Conservation (phyloP, 2,797 vertebrate genomes). For the Dicrostonyx torquatus region DNA sequence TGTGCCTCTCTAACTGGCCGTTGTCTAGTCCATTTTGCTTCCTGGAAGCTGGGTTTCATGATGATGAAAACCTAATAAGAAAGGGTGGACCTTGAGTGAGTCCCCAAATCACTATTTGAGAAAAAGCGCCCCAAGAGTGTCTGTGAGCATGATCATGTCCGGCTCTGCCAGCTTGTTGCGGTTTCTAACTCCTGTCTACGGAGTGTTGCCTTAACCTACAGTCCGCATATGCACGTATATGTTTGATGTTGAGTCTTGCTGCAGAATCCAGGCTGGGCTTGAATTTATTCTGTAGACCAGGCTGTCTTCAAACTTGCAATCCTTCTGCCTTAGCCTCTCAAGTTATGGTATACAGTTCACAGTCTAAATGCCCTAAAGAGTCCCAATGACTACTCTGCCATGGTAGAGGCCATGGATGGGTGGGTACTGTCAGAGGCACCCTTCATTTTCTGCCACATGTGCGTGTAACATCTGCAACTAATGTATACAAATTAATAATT, state of each 20-base stretch:
- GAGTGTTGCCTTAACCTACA: background rate
- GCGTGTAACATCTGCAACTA: slow-evolving; percentile 1
- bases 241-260: background rate
- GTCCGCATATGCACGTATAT: background rate
- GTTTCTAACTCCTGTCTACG: background rate
- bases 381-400: background rate
- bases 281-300: background rate
- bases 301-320: background rate
- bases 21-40: background rate
- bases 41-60: background rate
- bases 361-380: background rate
- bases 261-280: background rate
- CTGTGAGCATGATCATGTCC: background rate
- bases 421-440: background rate
- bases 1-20: background rate
- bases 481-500: background rate
- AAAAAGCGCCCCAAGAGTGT: background rate
- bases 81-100: background rate
- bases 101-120: background rate
- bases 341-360: background rate
- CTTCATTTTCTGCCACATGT: slow-evolving; percentile 18
- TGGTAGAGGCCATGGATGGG: background rate
- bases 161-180: background rate
- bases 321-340: background rate
- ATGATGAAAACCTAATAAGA: background rate